phyloP scores from a whole-genome alignment of 2,888 invertebrate species.

The Diaprepes abbreviatus region DNA sequence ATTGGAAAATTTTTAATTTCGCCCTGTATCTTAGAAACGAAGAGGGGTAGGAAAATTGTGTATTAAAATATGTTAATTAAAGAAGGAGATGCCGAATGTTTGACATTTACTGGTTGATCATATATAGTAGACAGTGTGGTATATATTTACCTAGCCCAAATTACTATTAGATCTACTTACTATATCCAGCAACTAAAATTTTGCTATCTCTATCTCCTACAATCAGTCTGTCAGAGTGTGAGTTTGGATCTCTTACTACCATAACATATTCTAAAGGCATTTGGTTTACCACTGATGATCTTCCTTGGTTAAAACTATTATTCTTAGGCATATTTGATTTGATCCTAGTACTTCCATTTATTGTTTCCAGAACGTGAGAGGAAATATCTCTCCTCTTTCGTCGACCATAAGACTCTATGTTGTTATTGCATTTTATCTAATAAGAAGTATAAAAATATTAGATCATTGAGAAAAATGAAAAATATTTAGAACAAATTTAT shows the following conservation, averaged over 20 bases:
- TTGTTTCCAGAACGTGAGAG: slow-evolving; percentile 51
- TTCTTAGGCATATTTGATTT: slow-evolving; percentile 55
- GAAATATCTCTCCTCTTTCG: slow-evolving; percentile 59
- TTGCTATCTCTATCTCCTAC: slow-evolving; percentile 73
- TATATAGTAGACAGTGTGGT: too few species aligned
- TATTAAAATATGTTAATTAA: too few species aligned
- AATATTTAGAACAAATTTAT: too few species aligned
- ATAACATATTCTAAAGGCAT: slow-evolving; percentile 73
- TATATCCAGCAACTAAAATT: slow-evolving; percentile 72
- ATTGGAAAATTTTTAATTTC: too few species aligned
- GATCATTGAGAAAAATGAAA: too few species aligned
- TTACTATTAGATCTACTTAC: too few species aligned
- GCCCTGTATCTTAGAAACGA: too few species aligned
- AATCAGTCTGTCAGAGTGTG: slow-evolving; percentile 76
- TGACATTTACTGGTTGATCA: too few species aligned
- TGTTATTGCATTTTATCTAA: slow-evolving; percentile 67
- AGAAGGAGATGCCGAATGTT: too few species aligned
- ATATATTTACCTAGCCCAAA: too few species aligned
- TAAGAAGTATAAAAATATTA: too few species aligned
- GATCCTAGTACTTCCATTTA: slow-evolving; percentile 56
- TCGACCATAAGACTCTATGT: slow-evolving; percentile 62
- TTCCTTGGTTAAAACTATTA: slow-evolving; percentile 38
- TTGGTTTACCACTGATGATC: slow-evolving; percentile 58
- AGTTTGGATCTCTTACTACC: slow-evolving; percentile 71
- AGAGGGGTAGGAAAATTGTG: too few species aligned